These are phyloP conservation scores for Apis laboriosa DNA, from an alignment of 1,140 invertebrate species.

Conservation along the genomic window DNA sequence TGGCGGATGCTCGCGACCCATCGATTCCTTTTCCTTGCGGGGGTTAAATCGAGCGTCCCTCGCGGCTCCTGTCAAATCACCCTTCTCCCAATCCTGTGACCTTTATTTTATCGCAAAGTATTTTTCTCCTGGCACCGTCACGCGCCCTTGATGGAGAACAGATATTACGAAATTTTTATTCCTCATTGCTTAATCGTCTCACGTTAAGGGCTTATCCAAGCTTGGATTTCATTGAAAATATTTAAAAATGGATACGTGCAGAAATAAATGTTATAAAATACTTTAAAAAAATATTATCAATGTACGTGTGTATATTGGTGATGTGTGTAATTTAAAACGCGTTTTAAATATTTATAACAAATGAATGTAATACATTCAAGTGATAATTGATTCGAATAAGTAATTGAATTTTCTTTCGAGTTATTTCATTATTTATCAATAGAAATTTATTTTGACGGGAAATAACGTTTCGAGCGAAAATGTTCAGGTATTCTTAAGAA, in stretches of 20 bases:
- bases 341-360: no score
- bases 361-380: no score
- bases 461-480: background rate
- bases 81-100: slow-evolving; percentile 44
- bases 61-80: slow-evolving; percentile 61
- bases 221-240: no score
- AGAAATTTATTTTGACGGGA: background rate
- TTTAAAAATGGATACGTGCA: no score
- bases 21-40: slow-evolving; percentile 68
- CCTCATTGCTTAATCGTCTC: background rate
- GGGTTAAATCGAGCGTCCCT: slow-evolving; percentile 71
- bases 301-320: no score
- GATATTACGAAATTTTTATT: background rate
- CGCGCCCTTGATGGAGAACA: slow-evolving; percentile 10
- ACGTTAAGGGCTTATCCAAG: no score
- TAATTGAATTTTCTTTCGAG: no score
- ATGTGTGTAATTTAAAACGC: no score
- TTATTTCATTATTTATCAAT: no score
- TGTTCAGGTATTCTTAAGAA: background rate
- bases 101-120: slow-evolving; percentile 62
- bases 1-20: slow-evolving; percentile 62
- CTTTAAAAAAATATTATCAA: no score
- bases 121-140: slow-evolving; percentile 48
- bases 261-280: no score
- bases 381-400: no score